Base-by-base conservation (phyloP, 2,797 vertebrate genomes). In the Buphagus erythrorhynchus region DNA sequence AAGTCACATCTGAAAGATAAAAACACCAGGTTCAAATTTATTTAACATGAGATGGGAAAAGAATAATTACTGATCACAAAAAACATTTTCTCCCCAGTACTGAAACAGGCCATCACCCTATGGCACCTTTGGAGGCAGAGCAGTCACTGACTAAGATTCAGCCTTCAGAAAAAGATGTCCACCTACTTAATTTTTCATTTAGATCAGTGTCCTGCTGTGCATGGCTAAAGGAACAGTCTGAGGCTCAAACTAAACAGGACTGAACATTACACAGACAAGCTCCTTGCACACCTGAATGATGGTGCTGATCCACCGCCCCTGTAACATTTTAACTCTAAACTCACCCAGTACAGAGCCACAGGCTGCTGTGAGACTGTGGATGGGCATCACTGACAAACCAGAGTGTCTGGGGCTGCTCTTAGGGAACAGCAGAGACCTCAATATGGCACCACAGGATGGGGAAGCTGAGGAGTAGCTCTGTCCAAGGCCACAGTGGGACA, bases 401-500 rank as follows among this genome's bases (percentile, higher is more conserved):
- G 48, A 45, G 0, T 8, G 68, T 5, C 72, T 11, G 54, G 45
- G 65, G 72, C 80, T 33, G 7, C 16, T 73, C 61, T 15, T 2
- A 15, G 45, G 54, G 82, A 88, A 57, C 49, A 69, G 83, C 49
- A 31, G 57, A 66, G 62, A 68, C 38, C 81, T 74, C 84, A 6
- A 2, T 5, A 61, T 43, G 77, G 86, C 88, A 95, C 76, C 88
- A 24, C 55, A 31, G 85, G 1, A 28, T 0, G 0, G 38, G 67
- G 78, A 67, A 63, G 38, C 49, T 25, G 55, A 73, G 63, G 74
- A 76, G 62, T 3, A 4, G 46, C 57, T 87, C 18, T 84, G 63
- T 19, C 31, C 0, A 0, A 82, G 63, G 63, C 63, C 78, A 42
- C 54, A 13, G 6, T 0, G 0, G 77, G 49, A 81, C 62, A 61